Evolutionary conservation across 2,797 vertebrate genomes (phyloP).

Genomic region (Hybognathus amarus): DNA sequence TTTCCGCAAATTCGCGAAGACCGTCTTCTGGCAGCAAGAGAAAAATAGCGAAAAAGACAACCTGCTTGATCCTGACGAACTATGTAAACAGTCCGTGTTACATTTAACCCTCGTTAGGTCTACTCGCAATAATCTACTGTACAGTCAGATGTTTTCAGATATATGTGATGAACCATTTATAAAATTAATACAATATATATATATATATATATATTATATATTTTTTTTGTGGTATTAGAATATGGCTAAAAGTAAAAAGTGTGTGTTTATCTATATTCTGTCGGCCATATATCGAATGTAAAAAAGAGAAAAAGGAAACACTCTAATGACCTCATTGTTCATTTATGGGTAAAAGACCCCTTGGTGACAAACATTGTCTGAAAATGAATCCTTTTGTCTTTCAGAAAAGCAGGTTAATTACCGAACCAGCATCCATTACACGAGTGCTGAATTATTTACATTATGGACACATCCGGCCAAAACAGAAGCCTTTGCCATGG

Average conservation of each 20-base stretch:
- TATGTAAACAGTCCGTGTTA: too few species aligned
- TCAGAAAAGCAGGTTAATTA: constrained; percentile 72
- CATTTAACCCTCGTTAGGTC: too few species aligned
- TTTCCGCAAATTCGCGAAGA: too few species aligned
- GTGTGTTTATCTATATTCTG: not conserved
- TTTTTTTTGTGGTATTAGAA: not conserved
- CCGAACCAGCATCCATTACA: constrained; percentile 63
- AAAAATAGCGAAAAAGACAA: too few species aligned
- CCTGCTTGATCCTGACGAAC: too few species aligned
- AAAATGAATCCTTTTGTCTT: constrained; percentile 67
- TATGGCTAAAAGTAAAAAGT: not conserved
- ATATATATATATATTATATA: too few species aligned
- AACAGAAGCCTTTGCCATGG: not conserved
- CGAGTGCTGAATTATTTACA: constrained; percentile 69
- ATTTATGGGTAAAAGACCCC: constrained; percentile 64
- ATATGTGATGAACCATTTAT: not conserved
- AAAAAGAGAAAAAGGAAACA: not conserved
- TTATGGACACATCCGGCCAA: constrained; percentile 52
- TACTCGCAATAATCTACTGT: not conserved
- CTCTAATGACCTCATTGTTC: constrained; percentile 60
- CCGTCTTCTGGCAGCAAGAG: too few species aligned
- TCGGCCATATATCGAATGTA: not conserved
- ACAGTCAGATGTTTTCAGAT: not conserved
- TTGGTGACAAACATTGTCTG: constrained; percentile 56
- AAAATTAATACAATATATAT: not conserved